Conservation (phyloP, 2,113 vertebrate species). For the Apus apus region DNA sequence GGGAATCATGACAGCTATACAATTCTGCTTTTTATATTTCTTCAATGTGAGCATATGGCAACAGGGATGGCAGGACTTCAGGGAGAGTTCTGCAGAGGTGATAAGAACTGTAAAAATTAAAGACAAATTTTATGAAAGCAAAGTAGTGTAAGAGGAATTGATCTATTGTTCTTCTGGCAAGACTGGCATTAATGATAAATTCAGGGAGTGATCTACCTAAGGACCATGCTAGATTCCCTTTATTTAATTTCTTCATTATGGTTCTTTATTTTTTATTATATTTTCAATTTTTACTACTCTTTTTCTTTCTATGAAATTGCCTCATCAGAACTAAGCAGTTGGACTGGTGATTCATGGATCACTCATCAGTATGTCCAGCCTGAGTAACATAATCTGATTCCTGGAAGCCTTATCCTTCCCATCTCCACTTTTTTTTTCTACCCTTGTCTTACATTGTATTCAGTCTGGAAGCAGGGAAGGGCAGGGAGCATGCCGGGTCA, state of each 20-base stretch:
- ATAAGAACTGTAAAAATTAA: neutral
- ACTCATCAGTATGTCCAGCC: neutral
- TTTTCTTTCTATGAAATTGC: neutral
- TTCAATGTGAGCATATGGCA: neutral
- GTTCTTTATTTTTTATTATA: neutral
- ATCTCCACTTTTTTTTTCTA: neutral
- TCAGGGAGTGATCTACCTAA: neutral
- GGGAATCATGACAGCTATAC: neutral
- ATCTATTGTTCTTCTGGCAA: neutral
- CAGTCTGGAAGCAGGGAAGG: neutral
- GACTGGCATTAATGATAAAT: neutral
- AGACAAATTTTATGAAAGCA: neutral
- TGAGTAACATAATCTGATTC: neutral
- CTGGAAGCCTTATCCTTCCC: neutral
- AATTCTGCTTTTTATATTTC: neutral
- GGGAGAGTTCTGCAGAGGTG: neutral
- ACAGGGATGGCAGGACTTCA: neutral
- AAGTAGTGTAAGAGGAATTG: neutral
- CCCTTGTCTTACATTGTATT: neutral
- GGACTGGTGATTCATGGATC: neutral
- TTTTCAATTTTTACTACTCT: neutral
- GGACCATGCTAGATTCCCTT: neutral
- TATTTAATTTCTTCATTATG: neutral
- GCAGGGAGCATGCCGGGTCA: neutral
- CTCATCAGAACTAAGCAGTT: neutral